A percentile compares a stretch with the other conserved stretches of the same genome.
Conservation (phyloP, 2,113 vertebrate genomes). For the Lates calcarifer region DNA sequence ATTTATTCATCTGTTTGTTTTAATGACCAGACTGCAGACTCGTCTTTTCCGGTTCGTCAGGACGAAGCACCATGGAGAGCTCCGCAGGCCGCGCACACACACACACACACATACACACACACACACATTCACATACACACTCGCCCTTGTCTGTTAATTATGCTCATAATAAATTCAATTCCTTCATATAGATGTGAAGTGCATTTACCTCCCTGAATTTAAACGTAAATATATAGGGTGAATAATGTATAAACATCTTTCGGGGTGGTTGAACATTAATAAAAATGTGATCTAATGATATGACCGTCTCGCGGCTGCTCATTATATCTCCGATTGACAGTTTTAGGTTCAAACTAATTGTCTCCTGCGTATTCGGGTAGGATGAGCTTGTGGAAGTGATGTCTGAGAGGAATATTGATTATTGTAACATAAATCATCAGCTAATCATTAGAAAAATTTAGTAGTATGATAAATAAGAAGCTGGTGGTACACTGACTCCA, state of each 20-base stretch:
- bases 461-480: background rate
- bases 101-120: background rate
- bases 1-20: conserved; percentile 4
- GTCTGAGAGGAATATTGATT: conserved; percentile 60
- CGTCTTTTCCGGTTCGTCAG: background rate
- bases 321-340: conserved; percentile 79
- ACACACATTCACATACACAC: background rate
- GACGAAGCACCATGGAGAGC: conserved; percentile 80
- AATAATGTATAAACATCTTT: conserved; percentile 15
- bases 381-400: conserved; percentile 80
- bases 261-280: conserved; percentile 64
- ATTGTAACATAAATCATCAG: conserved; percentile 21
- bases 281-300: conserved; percentile 73
- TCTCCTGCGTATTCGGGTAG: conserved; percentile 63
- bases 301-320: conserved; percentile 67
- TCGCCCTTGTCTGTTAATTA: conserved; percentile 53
- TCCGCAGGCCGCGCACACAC: conserved; percentile 50
- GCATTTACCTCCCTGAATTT: background rate
- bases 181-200: conserved; percentile 14
- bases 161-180: conserved; percentile 47
- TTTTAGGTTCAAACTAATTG: conserved; percentile 79
- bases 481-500: background rate
- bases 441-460: conserved; percentile 13
- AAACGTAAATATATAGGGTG: background rate
- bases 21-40: background rate